These are phyloP conservation scores for Phymanthus crucifer DNA, from an alignment of 92 coral and sea anemone genomes.

Conservation along the genomic window DNA sequence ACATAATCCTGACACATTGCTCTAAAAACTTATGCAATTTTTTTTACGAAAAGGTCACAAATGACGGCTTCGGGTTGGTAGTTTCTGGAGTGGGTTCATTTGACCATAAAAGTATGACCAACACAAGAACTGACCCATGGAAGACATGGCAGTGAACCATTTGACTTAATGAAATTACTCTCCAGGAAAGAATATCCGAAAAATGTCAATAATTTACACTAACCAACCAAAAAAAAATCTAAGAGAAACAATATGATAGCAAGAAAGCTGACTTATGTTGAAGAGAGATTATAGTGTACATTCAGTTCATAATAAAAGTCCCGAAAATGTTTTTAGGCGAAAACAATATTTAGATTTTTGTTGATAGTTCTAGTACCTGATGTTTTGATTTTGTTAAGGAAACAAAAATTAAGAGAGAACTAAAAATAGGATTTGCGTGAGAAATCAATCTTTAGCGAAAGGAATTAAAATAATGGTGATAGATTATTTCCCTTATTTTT, in stretches of 20 bases:
- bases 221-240: background rate
- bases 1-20: background rate
- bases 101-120: slow-evolving; percentile 1
- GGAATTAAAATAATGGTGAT: background rate
- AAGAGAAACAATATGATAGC: background rate
- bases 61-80: background rate
- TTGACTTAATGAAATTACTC: background rate
- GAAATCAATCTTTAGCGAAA: background rate
- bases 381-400: background rate
- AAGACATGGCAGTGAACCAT: background rate
- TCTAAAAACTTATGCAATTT: background rate
- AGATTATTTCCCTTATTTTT: background rate
- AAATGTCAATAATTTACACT: slow-evolving; percentile 25
- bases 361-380: background rate
- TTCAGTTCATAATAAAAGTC: background rate
- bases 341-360: background rate
- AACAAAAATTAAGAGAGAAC: background rate
- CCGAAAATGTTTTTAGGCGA: background rate
- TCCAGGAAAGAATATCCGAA: slow-evolving; percentile 9
- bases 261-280: background rate
- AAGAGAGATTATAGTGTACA: background rate
- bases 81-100: background rate
- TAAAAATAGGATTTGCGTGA: slow-evolving; percentile 30
- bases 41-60: background rate
- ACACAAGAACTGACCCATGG: slow-evolving; percentile 25